Base-by-base conservation (phyloP, 2,797 vertebrate species). In the Vipera ursinii region DNA sequence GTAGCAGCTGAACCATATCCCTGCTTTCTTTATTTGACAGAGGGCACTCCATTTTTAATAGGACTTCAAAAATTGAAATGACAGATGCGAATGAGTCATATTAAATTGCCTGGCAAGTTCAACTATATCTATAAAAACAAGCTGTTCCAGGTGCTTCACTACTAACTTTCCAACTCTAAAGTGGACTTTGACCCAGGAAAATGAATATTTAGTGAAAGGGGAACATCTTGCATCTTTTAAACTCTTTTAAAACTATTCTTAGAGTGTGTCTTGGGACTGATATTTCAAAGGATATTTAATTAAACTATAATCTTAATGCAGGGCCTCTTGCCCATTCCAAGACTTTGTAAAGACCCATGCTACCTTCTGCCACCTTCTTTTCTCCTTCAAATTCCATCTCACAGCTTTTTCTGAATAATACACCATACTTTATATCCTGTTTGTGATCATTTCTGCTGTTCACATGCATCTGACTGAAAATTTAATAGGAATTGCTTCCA, bases 41-140 rank as follows among this genome's bases (percentile, higher is more conserved):
- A 94, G 26, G 93, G n/a, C n/a, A 92, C 26, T 17, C 1, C 87
- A 15, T 55, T 91, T 96, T 95, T 91, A 93, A 93, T 51, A 15
- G 48, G 92, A 88, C 51, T 92, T 94, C 90, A 88, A 95, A 96
- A 96, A 92, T 95, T 95, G 87, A 60, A 32, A 44, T 87, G 78
- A 44, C 55, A 94, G n/a, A 51, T 86, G n/a, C 26, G 90, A 93
- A 22, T 73, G 91, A 94, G 90, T 3, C 0, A 0, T 60, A 38
- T 32, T 95, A 89, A 59, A 90, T 57, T 53, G 86, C 86, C 51
- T 90, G 53, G 56, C 57, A 94, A 94, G 26, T 91, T 26, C 17
- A 92, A 87, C 26, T 56, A 44, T 88, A 82, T 44, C 57, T 32
- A 94, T 94, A 94, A 88, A 92, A 88, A 24, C 2, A 88, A 88